phyloP scores from a whole-genome alignment of 1,140 invertebrate species.

The Diorhabda sublineata region DNA sequence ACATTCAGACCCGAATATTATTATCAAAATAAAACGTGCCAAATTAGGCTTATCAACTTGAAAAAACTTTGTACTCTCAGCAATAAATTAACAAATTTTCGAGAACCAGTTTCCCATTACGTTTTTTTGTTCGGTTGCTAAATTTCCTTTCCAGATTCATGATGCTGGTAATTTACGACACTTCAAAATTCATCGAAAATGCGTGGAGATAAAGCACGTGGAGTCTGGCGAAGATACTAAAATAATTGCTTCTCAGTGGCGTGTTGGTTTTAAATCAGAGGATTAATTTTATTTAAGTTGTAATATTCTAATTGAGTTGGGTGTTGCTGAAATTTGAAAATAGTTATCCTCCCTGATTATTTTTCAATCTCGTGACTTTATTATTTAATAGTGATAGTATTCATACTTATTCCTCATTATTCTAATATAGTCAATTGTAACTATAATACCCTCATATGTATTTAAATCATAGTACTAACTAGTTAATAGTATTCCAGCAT shows the following conservation, averaged over 20 bases:
- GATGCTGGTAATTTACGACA: conserved; percentile 9
- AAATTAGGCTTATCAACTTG: conserved; percentile 9
- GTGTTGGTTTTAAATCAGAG: neutral
- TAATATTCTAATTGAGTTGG: too few species aligned
- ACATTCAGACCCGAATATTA: too few species aligned
- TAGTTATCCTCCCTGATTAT: too few species aligned
- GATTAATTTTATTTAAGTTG: too few species aligned
- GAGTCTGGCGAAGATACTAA: neutral
- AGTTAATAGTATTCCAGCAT: too few species aligned
- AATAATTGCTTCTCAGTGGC: neutral
- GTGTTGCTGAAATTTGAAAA: too few species aligned
- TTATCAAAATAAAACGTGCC: conserved; percentile 5
- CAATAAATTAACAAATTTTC: conserved; percentile 15
- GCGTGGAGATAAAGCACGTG: conserved; percentile 13
- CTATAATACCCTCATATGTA: too few species aligned
- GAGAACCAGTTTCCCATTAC: neutral
- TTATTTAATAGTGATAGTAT: too few species aligned
- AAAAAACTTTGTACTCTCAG: neutral
- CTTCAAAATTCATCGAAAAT: conserved; percentile 10
- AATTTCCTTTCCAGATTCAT: conserved; percentile 13
- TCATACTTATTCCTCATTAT: too few species aligned
- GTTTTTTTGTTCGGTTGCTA: conserved; percentile 8
- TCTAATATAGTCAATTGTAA: too few species aligned
- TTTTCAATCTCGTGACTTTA: too few species aligned
- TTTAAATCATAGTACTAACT: too few species aligned